phyloP scores from a whole-genome alignment of 2,888 invertebrate genomes.

The Chalcosyrphus nemorum region DNA sequence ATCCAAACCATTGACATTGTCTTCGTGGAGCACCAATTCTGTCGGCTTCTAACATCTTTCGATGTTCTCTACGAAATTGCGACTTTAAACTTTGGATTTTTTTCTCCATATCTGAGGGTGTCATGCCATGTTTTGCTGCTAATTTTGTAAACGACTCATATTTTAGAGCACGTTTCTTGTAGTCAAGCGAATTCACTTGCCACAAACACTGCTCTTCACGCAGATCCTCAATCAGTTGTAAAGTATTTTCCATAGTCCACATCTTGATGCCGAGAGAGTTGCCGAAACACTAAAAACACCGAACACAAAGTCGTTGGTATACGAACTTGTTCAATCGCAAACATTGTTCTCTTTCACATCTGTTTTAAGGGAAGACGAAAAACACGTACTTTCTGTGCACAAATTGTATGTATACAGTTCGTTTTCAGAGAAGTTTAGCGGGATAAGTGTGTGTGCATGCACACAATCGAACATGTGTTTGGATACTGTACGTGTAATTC shows the following conservation, averaged over 20 bases:
- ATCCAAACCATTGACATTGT: constrained; percentile 44
- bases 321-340: neutral
- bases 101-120: constrained; percentile 5
- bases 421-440: neutral
- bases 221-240: constrained; percentile 29
- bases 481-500: neutral
- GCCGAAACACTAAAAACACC: constrained; percentile 6
- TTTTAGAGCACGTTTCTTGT: neutral
- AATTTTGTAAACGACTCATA: neutral
- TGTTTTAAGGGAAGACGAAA: neutral
- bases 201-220: constrained; percentile 15
- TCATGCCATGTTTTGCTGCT: neutral
- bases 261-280: neutral
- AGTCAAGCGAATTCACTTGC: neutral
- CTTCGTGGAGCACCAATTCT: neutral
- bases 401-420: neutral
- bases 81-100: constrained; percentile 25
- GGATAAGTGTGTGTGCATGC: neutral
- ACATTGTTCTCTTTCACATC: neutral
- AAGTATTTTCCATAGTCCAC: constrained; percentile 18
- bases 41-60: neutral
- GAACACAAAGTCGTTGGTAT: neutral
- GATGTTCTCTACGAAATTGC: constrained; percentile 37
- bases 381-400: neutral
- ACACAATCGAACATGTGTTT: neutral